Conservation (phyloP, 1,140 invertebrate species). For the Scaptomyza montana region DNA sequence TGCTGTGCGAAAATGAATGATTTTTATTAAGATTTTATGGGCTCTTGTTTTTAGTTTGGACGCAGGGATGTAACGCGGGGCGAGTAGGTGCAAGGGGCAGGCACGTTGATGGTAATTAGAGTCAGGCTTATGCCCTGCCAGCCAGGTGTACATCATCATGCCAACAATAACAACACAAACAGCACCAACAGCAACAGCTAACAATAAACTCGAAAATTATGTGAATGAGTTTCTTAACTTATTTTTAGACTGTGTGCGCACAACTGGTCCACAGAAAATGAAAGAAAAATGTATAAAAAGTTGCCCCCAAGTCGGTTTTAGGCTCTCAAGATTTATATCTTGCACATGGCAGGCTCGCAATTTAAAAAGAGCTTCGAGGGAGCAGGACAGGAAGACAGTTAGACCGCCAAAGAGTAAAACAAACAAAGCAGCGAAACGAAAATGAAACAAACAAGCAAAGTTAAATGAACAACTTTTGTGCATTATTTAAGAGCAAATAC, state of each 20-base stretch:
- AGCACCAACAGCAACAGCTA: constrained; percentile 17
- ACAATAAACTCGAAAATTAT: constrained; percentile 82
- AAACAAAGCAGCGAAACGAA: constrained; percentile 48
- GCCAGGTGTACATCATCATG: constrained; percentile 67
- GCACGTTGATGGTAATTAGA: constrained; percentile 66
- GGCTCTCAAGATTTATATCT: constrained; percentile 73
- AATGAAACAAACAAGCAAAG: constrained; percentile 77
- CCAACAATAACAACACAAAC: constrained; percentile 28
- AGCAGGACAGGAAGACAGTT: constrained; percentile 4
- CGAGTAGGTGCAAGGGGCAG: constrained; percentile 6
- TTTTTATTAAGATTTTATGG: constrained; percentile 83
- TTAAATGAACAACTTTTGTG: constrained; percentile 82
- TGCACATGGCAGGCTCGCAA: constrained; percentile 65
- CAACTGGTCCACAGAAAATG: neutral
- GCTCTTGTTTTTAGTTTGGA: constrained; percentile 34
- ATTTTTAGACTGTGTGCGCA: constrained; percentile 41
- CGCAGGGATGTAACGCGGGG: neutral
- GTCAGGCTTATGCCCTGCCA: constrained; percentile 67
- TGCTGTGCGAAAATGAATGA: constrained; percentile 58
- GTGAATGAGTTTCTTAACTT: constrained; percentile 82
- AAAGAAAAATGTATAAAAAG: constrained; percentile 16
- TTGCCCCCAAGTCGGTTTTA: constrained; percentile 25
- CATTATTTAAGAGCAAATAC: constrained; percentile 69
- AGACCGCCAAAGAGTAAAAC: constrained; percentile 35
- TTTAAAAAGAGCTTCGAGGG: neutral